Conservation (phyloP, 1,140 invertebrate genomes). For the Drosophila pectinifera region DNA sequence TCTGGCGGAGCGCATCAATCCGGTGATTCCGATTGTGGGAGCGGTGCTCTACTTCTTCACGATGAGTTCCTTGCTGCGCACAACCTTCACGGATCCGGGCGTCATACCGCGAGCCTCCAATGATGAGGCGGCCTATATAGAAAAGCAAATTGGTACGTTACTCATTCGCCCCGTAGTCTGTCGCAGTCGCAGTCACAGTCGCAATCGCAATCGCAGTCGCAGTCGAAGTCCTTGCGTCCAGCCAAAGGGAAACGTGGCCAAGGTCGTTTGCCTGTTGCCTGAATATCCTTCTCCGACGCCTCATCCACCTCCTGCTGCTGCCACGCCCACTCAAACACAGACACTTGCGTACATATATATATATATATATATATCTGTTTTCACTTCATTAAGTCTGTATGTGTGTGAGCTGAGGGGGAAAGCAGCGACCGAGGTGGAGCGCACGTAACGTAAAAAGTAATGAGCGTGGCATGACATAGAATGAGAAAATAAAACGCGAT, state of each 20-base stretch:
- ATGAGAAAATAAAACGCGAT: conserved; percentile 35
- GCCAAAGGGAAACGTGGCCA: conserved; percentile 61
- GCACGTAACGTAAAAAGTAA: conserved; percentile 73
- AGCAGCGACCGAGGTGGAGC: conserved; percentile 11
- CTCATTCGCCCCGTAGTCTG: not conserved
- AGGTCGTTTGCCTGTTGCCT: conserved; percentile 79
- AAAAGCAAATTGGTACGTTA: conserved; percentile 91
- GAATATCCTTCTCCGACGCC: conserved; percentile 25
- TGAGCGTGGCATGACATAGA: conserved; percentile 76
- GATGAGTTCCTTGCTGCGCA: conserved; percentile 94
- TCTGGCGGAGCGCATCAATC: conserved; percentile 91
- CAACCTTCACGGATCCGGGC: conserved; percentile 97
- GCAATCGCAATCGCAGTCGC: not conserved
- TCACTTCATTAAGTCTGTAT: conserved; percentile 76
- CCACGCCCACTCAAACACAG: conserved; percentile 37
- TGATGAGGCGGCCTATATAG: conserved; percentile 96
- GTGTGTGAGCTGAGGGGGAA: conserved; percentile 9
- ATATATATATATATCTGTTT: conserved; percentile 63
- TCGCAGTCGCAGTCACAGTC: not conserved
- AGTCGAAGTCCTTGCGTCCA: conserved; percentile 45
- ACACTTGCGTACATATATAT: conserved; percentile 40
- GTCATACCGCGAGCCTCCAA: conserved; percentile 95
- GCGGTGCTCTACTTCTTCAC: conserved; percentile 95
- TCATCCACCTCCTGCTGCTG: conserved; percentile 6
- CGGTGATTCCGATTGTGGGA: conserved; percentile 95